phyloP scores from a whole-genome alignment of 2,888 invertebrate species.

The Chelonus formosanus region DNA sequence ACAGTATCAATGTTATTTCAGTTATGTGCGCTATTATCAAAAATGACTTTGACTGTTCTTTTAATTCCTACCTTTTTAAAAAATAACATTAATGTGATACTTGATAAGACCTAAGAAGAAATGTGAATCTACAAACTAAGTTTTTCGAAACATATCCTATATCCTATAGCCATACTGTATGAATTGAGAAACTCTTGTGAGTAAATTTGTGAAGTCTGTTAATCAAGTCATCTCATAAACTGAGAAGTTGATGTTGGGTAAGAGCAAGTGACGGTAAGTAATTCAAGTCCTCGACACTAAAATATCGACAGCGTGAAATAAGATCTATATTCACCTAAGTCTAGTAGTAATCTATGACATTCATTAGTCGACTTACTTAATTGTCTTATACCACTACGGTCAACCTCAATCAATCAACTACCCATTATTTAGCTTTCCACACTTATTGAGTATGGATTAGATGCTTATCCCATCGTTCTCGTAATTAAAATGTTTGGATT shows the following conservation, averaged over 20 bases:
- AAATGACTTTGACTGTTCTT: background rate
- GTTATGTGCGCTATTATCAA: background rate
- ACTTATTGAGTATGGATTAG: too few species aligned
- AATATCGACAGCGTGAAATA: slow-evolving; percentile 22
- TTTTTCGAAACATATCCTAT: background rate
- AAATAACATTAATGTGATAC: too few species aligned
- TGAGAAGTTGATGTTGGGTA: slow-evolving; percentile 10
- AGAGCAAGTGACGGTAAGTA: background rate
- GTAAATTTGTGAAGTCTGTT: too few species aligned
- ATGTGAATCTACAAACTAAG: background rate
- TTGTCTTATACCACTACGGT: slow-evolving; percentile 11
- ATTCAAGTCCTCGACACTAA: slow-evolving; percentile 22
- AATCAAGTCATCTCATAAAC: background rate
- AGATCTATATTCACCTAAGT: background rate
- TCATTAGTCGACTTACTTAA: slow-evolving; percentile 32
- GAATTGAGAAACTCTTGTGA: background rate
- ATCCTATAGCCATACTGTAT: background rate
- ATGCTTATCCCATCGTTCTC: too few species aligned
- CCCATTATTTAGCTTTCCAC: too few species aligned
- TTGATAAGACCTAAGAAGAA: background rate
- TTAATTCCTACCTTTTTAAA: too few species aligned
- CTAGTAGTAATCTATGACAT: slow-evolving; percentile 16
- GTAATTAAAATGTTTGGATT: too few species aligned
- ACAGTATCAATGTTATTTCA: slow-evolving; percentile 1
- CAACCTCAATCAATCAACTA: slow-evolving; percentile 17